Percentiles rank a stretch among this genome's conserved stretches.
phyloP scores from a whole-genome alignment of 2,888 invertebrate species.

The Melanophora roralis region DNA sequence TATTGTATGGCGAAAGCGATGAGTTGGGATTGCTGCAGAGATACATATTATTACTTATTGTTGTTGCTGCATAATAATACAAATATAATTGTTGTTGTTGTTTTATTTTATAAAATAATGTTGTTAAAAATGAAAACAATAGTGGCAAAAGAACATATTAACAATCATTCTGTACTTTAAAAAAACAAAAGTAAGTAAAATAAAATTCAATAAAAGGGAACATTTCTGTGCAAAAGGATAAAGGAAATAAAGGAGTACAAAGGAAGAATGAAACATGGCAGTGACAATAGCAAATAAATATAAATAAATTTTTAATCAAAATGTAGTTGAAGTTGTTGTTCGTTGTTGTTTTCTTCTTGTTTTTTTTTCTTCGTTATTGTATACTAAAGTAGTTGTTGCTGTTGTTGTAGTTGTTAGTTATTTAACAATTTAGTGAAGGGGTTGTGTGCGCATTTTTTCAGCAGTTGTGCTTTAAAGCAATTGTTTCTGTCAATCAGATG shows the following conservation, averaged over 20 bases:
- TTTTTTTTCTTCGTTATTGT: conserved; percentile 16
- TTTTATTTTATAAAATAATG: conserved; percentile 7
- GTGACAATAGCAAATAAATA: conserved; percentile 54
- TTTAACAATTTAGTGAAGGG: conserved; percentile 55
- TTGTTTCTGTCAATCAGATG: conserved; percentile 61
- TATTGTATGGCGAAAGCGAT: not conserved
- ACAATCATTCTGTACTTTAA: conserved; percentile 35
- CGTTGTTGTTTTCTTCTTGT: conserved; percentile 34
- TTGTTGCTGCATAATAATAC: not conserved
- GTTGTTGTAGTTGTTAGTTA: not conserved
- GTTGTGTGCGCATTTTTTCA: conserved; percentile 62
- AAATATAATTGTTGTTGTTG: conserved; percentile 21
- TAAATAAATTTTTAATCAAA: conserved; percentile 63
- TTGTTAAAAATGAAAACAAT: conserved; percentile 42
- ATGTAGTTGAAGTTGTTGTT: conserved; percentile 57
- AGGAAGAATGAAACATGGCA: conserved; percentile 33
- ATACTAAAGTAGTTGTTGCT: conserved; percentile 21
- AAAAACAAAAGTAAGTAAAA: not conserved
- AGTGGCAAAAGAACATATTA: conserved; percentile 36
- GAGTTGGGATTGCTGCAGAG: no score
- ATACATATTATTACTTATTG: no score
- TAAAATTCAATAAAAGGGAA: conserved; percentile 25
- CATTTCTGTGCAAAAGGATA: conserved; percentile 21
- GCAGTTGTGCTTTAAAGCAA: conserved; percentile 61
- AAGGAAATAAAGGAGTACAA: conserved; percentile 20